Evolutionary conservation across 2,113 vertebrate genomes (phyloP), one percentile per base, ranked within the genome.

Genomic region (Microcebus jonahi): DNA sequence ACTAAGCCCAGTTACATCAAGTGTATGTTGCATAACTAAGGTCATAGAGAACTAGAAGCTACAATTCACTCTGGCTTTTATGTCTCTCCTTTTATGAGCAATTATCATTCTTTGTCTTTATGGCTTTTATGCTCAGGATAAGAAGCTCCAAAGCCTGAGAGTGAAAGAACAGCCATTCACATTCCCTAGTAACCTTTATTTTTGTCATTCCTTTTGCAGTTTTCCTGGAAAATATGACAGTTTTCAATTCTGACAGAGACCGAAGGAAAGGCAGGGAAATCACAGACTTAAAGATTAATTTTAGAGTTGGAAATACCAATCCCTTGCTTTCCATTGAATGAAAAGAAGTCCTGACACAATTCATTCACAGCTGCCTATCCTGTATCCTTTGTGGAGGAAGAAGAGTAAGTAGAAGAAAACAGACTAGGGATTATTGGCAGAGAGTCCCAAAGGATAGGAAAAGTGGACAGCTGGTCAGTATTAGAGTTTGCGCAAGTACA

Each of bases 1-100:
- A 92, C 39, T 67, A 96, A 94, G 12, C 39, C 23, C 39, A 91
- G 91, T 94, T 84, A 53, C 34, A 75, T 48, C 70, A 84, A 94
- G 53, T 96, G 39, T 84, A 25, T 59, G 29, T 92, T 97, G 91
- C 45, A 88, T 90, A 95, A 96, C 36, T 45, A 96, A 95, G 13
- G 65, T 94, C 25, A 0, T 48, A 92, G 36, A 21, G 45, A 88
- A 59, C 81, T 82, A 77, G 50, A 91, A 94, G 21, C 59, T 93
- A n/a, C 85, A 95, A 65, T 92, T 96, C 70, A 95, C 20, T 25
- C 45, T 94, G 77, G 45, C 14, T 97, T 94, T 87, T 90, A 80
- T 90, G 42, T 61, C 27, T 93, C 8, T 95, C 34, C 23, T 92
- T 97, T 92, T 94, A 87, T 91, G 76, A 53, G 12, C 48, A 91